Percentiles rank a stretch among this genome's conserved stretches.
phyloP scores from a whole-genome alignment of 2,113 vertebrate species.

The Neodon shergylaensis region DNA sequence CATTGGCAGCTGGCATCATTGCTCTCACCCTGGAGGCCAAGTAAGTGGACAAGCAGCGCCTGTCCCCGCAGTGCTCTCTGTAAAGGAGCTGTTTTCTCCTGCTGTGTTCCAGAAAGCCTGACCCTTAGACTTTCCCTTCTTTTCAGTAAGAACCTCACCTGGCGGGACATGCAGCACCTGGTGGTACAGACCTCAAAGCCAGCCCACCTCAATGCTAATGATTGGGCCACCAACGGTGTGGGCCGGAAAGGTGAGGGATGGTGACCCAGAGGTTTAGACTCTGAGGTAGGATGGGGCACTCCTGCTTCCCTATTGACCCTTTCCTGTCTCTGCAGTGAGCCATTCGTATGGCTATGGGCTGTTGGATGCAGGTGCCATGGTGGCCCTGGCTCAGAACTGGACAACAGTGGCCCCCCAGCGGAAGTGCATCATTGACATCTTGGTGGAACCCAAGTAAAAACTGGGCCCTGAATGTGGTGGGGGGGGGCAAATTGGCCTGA shows the following conservation, averaged over 20 bases:
- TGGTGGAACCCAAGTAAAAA: conserved; percentile 91
- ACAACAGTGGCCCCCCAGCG: conserved; percentile 92
- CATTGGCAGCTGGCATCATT: conserved; percentile 97
- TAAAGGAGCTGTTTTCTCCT: background rate
- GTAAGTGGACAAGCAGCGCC: conserved; percentile 84
- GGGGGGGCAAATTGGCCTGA: background rate
- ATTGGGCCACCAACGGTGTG: conserved; percentile 96
- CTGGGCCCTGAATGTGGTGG: background rate
- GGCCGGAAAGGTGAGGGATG: conserved; percentile 93
- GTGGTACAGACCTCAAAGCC: conserved; percentile 96
- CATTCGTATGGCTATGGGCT: conserved; percentile 97
- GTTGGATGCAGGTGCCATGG: conserved; percentile 95
- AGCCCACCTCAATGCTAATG: conserved; percentile 92
- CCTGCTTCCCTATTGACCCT: rapidly evolving
- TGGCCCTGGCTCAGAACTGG: conserved; percentile 95
- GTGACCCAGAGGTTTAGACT: rapidly evolving
- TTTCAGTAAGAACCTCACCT: conserved; percentile 95
- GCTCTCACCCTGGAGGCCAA: conserved; percentile 98
- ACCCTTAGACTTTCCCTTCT: background rate
- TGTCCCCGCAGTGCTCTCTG: background rate
- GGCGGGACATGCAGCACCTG: conserved; percentile 99
- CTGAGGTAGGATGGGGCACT: rapidly evolving
- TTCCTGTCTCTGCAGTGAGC: conserved; percentile 89
- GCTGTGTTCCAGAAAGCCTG: background rate
- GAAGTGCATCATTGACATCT: conserved; percentile 93